Conservation (phyloP, 2,888 invertebrate species). For the Noctua janthe region DNA sequence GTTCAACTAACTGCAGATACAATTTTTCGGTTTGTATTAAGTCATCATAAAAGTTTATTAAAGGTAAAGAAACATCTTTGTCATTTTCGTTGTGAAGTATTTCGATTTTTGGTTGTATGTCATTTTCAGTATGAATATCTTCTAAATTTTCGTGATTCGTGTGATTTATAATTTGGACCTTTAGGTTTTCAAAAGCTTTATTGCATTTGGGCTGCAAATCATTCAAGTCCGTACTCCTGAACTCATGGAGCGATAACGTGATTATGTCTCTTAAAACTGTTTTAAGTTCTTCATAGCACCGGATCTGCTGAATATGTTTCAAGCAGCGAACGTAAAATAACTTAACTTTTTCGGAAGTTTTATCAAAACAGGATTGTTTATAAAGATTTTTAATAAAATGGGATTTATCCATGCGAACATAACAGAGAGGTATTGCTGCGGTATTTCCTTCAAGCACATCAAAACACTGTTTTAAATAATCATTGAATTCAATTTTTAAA, state of each 20-base stretch:
- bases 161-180: slow-evolving; percentile 25
- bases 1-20: slow-evolving; percentile 39
- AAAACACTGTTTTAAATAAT: no score
- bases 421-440: no score
- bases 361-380: slow-evolving; percentile 43
- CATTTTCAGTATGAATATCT: slow-evolving; percentile 29
- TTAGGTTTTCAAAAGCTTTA: slow-evolving; percentile 33
- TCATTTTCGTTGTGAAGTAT: slow-evolving; percentile 31
- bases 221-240: slow-evolving; percentile 29
- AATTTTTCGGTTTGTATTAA: slow-evolving; percentile 48
- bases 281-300: no score
- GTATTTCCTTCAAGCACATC: no score
- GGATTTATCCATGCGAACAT: no score
- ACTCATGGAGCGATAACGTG: slow-evolving; percentile 25
- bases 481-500: no score
- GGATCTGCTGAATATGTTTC: no score
- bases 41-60: slow-evolving; percentile 39
- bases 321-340: no score
- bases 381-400: no score
- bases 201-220: slow-evolving; percentile 31
- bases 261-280: no score
- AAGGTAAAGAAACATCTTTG: slow-evolving; percentile 22
- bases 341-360: slow-evolving; percentile 34
- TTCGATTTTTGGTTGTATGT: slow-evolving; percentile 30
- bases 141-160: slow-evolving; percentile 28